These are phyloP conservation scores for Aspiorhynchus laticeps DNA, from an alignment of 2,113 vertebrate species.

Conservation along the genomic window DNA sequence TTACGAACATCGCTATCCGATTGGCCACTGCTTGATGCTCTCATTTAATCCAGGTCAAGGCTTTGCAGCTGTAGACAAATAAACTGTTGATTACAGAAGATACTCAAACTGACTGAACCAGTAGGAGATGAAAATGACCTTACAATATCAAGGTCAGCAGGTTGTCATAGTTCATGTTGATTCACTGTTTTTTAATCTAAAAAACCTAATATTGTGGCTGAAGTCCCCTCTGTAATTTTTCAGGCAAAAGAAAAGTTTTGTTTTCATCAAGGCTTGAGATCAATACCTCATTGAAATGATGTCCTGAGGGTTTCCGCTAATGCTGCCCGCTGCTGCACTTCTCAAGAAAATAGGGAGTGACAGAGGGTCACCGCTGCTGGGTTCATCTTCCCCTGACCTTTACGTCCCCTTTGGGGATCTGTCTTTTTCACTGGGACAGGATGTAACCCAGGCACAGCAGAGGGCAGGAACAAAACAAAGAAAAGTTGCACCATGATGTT, in stretches of 20 bases:
- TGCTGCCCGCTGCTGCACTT: slow-evolving; percentile 48
- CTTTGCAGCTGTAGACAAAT: slow-evolving; percentile 20
- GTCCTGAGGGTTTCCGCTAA: slow-evolving; percentile 54
- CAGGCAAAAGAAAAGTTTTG: slow-evolving; percentile 15
- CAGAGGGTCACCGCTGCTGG: slow-evolving; percentile 57
- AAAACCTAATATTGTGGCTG: not conserved
- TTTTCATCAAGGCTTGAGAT: slow-evolving; percentile 48
- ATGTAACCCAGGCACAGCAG: slow-evolving; percentile 49
- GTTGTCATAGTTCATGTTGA: not conserved
- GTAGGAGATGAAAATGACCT: not conserved
- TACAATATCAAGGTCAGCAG: slow-evolving; percentile 9
- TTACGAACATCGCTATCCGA: slow-evolving; percentile 27
- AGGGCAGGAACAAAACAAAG: not conserved
- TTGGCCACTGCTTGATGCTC: slow-evolving; percentile 19
- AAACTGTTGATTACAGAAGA: not conserved
- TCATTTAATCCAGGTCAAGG: slow-evolving; percentile 28
- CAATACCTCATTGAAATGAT: slow-evolving; percentile 36
- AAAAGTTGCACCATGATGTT: slow-evolving; percentile 9
- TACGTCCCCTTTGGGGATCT: slow-evolving; percentile 16
- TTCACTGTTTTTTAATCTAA: not conserved
- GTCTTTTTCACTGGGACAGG: slow-evolving; percentile 44
- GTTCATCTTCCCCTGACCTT: slow-evolving; percentile 25
- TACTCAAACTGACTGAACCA: not conserved
- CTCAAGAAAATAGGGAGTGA: slow-evolving; percentile 64
- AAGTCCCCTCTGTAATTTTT: not conserved